These are phyloP conservation scores for Phthorimaea operculella DNA, from an alignment of 1,140 invertebrate genomes.

Conservation along the genomic window DNA sequence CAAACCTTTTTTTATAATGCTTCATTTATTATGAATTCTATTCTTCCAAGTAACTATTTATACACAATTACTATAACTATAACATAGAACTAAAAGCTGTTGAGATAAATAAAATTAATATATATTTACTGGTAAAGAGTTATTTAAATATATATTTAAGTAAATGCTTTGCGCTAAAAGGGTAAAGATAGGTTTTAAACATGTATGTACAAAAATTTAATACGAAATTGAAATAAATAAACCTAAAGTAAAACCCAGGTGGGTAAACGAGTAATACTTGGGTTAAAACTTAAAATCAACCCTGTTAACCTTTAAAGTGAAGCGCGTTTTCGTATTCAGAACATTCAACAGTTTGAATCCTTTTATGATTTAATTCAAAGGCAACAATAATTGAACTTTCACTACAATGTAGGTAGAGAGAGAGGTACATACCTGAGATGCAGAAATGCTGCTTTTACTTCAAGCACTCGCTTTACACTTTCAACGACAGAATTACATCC, in stretches of 20 bases:
- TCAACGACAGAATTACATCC: constrained; percentile 37
- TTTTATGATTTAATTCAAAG: neutral
- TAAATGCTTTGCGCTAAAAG: constrained; percentile 37
- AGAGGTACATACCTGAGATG: constrained; percentile 50
- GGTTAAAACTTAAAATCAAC: constrained; percentile 25
- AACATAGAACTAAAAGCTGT: constrained; percentile 39
- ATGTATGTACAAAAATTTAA: constrained; percentile 9
- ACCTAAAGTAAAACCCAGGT: constrained; percentile 12
- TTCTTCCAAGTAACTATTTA: constrained; percentile 12
- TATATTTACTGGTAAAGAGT: constrained; percentile 44
- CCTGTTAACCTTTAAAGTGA: constrained; percentile 23
- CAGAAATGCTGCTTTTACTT: constrained; percentile 30
- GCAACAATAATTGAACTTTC: constrained; percentile 3
- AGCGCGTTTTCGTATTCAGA: neutral
- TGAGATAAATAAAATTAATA: constrained; percentile 58
- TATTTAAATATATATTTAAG: constrained; percentile 38
- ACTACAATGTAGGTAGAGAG: neutral
- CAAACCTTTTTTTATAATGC: constrained; percentile 30
- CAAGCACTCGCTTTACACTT: constrained; percentile 53
- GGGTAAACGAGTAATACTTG: constrained; percentile 13
- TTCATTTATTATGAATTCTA: constrained; percentile 17
- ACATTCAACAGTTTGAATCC: neutral
- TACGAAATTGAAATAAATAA: constrained; percentile 20
- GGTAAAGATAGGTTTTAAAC: constrained; percentile 8
- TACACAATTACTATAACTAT: neutral